A percentile compares a stretch with the other conserved stretches of the same genome.
Evolutionary conservation across 2,113 vertebrate species (phyloP).

Genomic region (Clarias magur): DNA sequence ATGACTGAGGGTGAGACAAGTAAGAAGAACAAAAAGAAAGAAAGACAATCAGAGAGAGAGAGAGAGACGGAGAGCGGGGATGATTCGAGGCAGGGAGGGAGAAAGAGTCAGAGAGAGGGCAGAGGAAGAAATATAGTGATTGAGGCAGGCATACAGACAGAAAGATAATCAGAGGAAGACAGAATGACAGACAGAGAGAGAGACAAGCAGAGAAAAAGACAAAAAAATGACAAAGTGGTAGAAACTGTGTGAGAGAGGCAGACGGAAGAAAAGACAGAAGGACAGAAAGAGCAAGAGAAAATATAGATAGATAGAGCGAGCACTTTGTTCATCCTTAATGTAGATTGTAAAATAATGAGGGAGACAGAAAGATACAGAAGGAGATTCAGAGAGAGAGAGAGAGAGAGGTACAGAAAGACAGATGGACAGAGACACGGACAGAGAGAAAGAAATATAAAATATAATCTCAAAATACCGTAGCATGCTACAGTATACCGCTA

Average conservation of each 20-base stretch:
- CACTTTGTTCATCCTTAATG: too few relatives aligned
- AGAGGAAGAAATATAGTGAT: not conserved
- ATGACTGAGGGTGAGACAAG: too few relatives aligned
- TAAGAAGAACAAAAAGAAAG: too few relatives aligned
- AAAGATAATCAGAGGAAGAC: not conserved
- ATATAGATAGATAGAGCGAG: rapidly evolving
- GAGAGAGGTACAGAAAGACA: not conserved
- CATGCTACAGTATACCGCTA: too few relatives aligned
- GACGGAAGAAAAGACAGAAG: too few relatives aligned
- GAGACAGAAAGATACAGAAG: too few relatives aligned
- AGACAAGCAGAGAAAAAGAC: not conserved
- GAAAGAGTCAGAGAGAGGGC: not conserved
- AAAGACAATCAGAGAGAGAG: too few relatives aligned
- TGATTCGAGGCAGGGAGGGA: not conserved
- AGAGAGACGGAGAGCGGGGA: not conserved
- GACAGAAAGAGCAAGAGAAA: too few relatives aligned
- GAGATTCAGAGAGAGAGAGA: too few relatives aligned
- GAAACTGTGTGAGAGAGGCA: not conserved
- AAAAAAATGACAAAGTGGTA: not conserved
- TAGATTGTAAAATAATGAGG: too few relatives aligned
- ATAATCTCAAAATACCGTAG: too few relatives aligned
- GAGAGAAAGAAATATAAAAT: not conserved
- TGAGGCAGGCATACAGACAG: not conserved
- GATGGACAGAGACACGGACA: not conserved
- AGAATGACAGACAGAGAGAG: not conserved